Conservation (phyloP, 2,797 vertebrate species). For the Centroberyx gerrardi region DNA sequence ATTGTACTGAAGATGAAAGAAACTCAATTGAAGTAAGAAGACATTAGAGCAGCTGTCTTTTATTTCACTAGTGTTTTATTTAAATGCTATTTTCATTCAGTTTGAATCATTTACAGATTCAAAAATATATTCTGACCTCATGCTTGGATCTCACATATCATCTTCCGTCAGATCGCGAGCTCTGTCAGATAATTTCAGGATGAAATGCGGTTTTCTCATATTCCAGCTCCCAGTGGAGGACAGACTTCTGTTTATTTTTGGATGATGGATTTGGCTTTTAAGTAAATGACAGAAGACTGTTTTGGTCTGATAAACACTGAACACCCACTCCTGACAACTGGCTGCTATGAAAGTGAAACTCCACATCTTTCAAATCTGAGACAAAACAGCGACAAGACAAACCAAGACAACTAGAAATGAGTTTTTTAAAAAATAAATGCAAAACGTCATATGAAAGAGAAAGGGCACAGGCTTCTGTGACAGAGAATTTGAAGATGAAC, state of each 20-base stretch:
- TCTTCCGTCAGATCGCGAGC: conserved; percentile 41
- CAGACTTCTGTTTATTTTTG: conserved; percentile 65
- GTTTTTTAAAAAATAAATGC: conserved; percentile 25
- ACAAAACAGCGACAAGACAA: conserved; percentile 36
- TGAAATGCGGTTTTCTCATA: conserved; percentile 51
- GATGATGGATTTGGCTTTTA: conserved; percentile 78
- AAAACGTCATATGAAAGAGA: conserved; percentile 12
- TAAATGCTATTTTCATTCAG: not conserved
- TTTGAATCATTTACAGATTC: conserved; percentile 32
- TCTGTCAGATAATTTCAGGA: conserved; percentile 51
- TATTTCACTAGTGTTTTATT: not conserved
- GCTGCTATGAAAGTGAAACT: conserved; percentile 54
- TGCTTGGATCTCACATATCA: conserved; percentile 33
- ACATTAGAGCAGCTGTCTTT: too few species aligned
- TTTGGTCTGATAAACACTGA: conserved; percentile 70
- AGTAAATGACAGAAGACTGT: conserved; percentile 70
- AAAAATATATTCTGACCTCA: conserved; percentile 10
- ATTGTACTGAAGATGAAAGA: too few species aligned
- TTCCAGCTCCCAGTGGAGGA: conserved; percentile 57
- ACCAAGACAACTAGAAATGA: conserved; percentile 38
- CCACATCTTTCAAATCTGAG: conserved; percentile 51
- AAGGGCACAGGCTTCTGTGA: not conserved
- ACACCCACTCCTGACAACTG: conserved; percentile 58
- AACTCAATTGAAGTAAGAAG: too few species aligned
- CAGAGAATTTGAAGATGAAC: not conserved